Percentiles rank a stretch among this genome's conserved stretches.
Evolutionary conservation across 2,113 vertebrate genomes (phyloP).

Genomic region (Phylloscopus trochilus): DNA sequence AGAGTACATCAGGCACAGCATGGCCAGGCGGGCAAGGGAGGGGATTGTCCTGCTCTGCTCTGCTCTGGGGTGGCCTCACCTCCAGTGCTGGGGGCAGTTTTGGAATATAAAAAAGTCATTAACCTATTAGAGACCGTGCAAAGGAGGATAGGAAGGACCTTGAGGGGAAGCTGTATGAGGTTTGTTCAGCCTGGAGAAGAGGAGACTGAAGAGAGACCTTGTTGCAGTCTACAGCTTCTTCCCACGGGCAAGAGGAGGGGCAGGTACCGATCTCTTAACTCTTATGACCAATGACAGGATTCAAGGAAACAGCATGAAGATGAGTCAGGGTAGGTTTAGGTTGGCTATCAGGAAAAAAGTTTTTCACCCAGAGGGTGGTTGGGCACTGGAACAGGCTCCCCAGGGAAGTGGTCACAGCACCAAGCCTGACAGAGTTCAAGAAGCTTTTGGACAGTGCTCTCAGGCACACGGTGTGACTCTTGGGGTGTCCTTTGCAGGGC

Average conservation of each 20-base stretch:
- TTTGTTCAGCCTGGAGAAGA: background rate
- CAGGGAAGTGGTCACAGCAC: background rate
- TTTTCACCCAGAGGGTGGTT: fast-evolving
- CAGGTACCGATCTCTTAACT: background rate
- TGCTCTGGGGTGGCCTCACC: background rate
- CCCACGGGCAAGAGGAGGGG: background rate
- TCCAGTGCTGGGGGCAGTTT: fast-evolving
- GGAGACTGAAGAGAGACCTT: background rate
- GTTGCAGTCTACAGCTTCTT: background rate
- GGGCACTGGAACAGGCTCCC: background rate
- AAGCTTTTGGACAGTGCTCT: background rate
- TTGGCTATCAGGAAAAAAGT: background rate
- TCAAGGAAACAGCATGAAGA: background rate
- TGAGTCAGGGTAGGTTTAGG: background rate
- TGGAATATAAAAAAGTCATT: background rate
- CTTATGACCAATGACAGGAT: background rate
- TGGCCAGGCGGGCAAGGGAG: fast-evolving
- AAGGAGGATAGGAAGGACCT: background rate
- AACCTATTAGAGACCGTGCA: background rate
- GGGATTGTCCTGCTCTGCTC: fast-evolving
- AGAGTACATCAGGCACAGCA: background rate
- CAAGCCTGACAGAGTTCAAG: background rate
- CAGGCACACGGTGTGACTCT: background rate
- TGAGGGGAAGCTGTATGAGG: fast-evolving
- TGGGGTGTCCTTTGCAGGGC: background rate